Percentiles rank a stretch among this genome's conserved stretches.
Conservation (phyloP, 1,140 invertebrate genomes). For the Drosophila santomea region DNA sequence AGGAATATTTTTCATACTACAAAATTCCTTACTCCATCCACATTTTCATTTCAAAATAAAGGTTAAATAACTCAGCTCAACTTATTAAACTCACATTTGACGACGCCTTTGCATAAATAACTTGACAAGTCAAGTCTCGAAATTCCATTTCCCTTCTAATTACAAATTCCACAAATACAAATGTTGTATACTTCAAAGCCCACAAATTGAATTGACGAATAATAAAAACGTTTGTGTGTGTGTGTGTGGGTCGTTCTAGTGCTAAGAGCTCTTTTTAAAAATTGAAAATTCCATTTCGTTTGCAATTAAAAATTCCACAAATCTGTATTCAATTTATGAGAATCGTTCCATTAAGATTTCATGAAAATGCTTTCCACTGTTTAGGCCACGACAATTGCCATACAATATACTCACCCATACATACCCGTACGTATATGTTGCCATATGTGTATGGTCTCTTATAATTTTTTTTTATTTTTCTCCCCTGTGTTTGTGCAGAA, state of each 20-base stretch:
- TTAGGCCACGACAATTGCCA: constrained; percentile 44
- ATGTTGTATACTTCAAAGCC: background rate
- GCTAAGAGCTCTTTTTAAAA: constrained; percentile 4
- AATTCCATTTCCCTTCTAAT: constrained; percentile 21
- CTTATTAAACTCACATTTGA: background rate
- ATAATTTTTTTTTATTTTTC: constrained; percentile 12
- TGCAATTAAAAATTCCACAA: constrained; percentile 46
- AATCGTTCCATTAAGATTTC: constrained; percentile 48
- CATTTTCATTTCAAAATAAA: background rate
- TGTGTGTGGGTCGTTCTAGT: background rate
- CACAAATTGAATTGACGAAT: constrained; percentile 6
- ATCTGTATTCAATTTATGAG: constrained; percentile 40
- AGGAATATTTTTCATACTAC: background rate
- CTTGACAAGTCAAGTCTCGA: background rate
- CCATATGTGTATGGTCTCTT: constrained; percentile 39
- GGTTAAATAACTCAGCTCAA: background rate
- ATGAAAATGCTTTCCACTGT: constrained; percentile 50
- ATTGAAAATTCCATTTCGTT: constrained; percentile 24
- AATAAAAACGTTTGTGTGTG: background rate
- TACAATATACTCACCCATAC: constrained; percentile 28
- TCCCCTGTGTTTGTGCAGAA: constrained; percentile 28
- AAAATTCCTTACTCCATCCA: background rate
- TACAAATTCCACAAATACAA: constrained; percentile 34
- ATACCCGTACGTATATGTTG: constrained; percentile 2
- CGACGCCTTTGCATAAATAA: constrained; percentile 7